Conservation (phyloP, 2,113 vertebrate species). For the Cavia aperea region DNA sequence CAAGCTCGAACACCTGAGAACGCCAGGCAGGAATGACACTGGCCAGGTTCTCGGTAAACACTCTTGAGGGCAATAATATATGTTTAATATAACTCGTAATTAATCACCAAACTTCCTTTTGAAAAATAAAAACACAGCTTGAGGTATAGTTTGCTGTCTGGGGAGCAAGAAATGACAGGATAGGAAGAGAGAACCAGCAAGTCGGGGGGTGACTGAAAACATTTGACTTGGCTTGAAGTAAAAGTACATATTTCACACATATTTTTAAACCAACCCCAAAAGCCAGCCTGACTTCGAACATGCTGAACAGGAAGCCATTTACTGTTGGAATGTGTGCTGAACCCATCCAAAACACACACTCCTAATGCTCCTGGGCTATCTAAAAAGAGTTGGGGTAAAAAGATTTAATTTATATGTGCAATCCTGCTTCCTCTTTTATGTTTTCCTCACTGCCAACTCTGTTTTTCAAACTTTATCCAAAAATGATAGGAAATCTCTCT, state of each 20-base stretch:
- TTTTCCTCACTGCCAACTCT: slow-evolving; percentile 72
- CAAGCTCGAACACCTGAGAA: slow-evolving; percentile 56
- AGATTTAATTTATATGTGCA: slow-evolving; percentile 85
- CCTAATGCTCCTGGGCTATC: slow-evolving; percentile 83
- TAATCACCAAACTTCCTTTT: slow-evolving; percentile 77
- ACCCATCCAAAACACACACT: slow-evolving; percentile 83
- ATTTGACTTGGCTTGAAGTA: slow-evolving; percentile 91
- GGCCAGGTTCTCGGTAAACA: slow-evolving; percentile 75
- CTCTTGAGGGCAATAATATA: slow-evolving; percentile 76
- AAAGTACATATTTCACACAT: slow-evolving; percentile 87
- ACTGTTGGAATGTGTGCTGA: slow-evolving; percentile 89
- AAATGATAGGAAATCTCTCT: slow-evolving; percentile 80
- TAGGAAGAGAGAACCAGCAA: slow-evolving; percentile 50
- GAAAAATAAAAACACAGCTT: slow-evolving; percentile 75
- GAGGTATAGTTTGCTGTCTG: slow-evolving; percentile 72
- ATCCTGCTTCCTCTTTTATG: slow-evolving; percentile 79
- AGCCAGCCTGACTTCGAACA: slow-evolving; percentile 86
- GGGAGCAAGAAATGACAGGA: slow-evolving; percentile 64
- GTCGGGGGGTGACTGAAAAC: slow-evolving; percentile 77
- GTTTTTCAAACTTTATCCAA: slow-evolving; percentile 73
- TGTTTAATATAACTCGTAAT: slow-evolving; percentile 75
- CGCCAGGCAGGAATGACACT: slow-evolving; percentile 62
- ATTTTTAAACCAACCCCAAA: slow-evolving; percentile 89
- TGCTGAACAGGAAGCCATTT: slow-evolving; percentile 95
- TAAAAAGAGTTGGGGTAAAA: slow-evolving; percentile 79